A percentile compares a stretch with the other conserved stretches of the same genome.
phyloP scores from a whole-genome alignment of 1,140 invertebrate species.

The Mylabris phalerata region DNA sequence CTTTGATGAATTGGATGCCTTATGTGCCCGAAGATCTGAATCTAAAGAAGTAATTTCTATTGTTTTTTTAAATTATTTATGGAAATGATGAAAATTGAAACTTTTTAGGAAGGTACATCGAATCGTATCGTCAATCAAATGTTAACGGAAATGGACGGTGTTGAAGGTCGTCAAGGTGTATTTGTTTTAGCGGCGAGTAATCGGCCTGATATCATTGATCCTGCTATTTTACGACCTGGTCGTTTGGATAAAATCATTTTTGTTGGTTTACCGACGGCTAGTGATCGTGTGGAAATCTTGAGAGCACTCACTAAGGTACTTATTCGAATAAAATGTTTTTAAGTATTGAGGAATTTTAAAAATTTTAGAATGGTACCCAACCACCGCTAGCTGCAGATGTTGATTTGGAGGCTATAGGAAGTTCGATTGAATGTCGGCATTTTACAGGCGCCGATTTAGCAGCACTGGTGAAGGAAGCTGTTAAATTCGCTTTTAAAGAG shows the following conservation, averaged over 20 bases:
- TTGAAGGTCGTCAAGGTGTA: constrained; percentile 82
- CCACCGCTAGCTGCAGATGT: constrained; percentile 73
- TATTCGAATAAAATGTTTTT: not conserved
- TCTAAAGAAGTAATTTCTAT: constrained; percentile 51
- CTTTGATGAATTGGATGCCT: constrained; percentile 97
- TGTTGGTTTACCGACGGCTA: constrained; percentile 77
- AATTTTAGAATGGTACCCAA: constrained; percentile 60
- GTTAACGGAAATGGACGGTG: constrained; percentile 97
- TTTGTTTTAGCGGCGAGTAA: constrained; percentile 96
- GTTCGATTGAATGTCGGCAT: constrained; percentile 60
- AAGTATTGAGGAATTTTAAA: not conserved
- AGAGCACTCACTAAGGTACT: constrained; percentile 83
- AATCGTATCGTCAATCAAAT: constrained; percentile 93
- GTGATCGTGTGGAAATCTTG: constrained; percentile 84
- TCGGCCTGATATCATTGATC: constrained; percentile 94
- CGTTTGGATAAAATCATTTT: constrained; percentile 91
- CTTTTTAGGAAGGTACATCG: constrained; percentile 54
- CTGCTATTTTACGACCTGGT: constrained; percentile 90
- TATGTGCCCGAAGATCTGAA: constrained; percentile 85
- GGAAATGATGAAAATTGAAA: not conserved
- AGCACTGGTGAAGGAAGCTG: constrained; percentile 77
- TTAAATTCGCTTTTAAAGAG: constrained; percentile 66
- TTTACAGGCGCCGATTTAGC: constrained; percentile 91
- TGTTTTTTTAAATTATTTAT: constrained; percentile 7
- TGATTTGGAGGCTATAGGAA: constrained; percentile 60